Conservation (phyloP, 1,140 invertebrate species). For the Telenomus remus region DNA sequence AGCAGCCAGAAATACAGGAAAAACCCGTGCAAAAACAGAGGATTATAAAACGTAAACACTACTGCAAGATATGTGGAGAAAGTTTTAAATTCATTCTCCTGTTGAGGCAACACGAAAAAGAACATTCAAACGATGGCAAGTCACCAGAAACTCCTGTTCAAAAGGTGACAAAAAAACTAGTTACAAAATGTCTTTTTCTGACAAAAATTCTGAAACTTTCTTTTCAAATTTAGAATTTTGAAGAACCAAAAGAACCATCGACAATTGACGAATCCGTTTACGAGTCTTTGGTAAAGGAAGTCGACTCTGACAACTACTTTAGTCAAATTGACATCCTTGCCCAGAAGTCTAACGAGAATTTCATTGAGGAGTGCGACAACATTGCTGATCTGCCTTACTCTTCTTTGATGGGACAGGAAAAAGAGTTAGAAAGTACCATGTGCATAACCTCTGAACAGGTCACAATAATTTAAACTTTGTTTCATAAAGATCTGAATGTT, state of each 20-base stretch:
- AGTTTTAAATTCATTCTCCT: slow-evolving; percentile 68
- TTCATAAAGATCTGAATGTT: too few relatives aligned
- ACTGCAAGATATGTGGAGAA: slow-evolving; percentile 72
- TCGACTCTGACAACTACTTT: slow-evolving; percentile 42
- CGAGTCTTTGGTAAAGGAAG: slow-evolving; percentile 33
- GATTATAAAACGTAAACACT: slow-evolving; percentile 63
- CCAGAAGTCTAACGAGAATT: slow-evolving; percentile 33
- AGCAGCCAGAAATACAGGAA: slow-evolving; percentile 19
- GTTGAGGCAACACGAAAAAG: slow-evolving; percentile 67
- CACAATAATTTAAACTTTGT: not conserved
- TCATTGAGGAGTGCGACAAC: slow-evolving; percentile 38
- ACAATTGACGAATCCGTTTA: slow-evolving; percentile 38
- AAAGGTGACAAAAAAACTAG: too few relatives aligned
- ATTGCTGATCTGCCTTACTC: slow-evolving; percentile 35
- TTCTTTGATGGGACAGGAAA: slow-evolving; percentile 36
- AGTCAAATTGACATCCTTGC: slow-evolving; percentile 43
- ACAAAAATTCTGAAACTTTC: too few relatives aligned
- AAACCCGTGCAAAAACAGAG: slow-evolving; percentile 31
- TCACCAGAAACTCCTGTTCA: slow-evolving; percentile 41
- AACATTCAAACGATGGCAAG: slow-evolving; percentile 47
- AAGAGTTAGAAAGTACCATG: slow-evolving; percentile 56
- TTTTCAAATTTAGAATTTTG: slow-evolving; percentile 53
- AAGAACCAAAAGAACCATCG: slow-evolving; percentile 45
- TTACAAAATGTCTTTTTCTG: too few relatives aligned
- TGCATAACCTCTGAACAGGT: slow-evolving; percentile 65